Base-by-base conservation (phyloP, 2,113 vertebrate species). In the Saccopteryx leptura region DNA sequence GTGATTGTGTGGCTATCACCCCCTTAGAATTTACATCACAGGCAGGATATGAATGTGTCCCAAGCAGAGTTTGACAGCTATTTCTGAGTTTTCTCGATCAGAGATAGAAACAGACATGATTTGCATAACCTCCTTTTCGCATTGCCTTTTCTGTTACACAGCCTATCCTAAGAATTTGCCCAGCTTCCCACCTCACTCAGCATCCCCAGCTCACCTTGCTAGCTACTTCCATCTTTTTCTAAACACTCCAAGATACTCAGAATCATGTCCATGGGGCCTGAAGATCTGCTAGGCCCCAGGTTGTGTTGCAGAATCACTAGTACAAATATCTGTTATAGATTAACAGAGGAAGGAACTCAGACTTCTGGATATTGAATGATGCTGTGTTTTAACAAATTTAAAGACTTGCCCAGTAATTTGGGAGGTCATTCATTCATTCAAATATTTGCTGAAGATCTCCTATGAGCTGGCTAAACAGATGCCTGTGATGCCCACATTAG, bases 51-150 rank as follows among this genome's bases (percentile, higher is more conserved):
- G 78, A 74, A 76, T 90, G 71, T 78, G 60, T 96, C 90, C 66
- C 68, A 91, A 75, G 60, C 54, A 95, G 54, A 50, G 31, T 79
- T 91, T 95, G 75, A 97, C 90, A 97, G 82, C 93, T 87, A 52
- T 89, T 93, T 94, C 71, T 93, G 71, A 95, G 91, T 65, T 96
- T 97, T 94, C 86, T 85, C 90, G 79, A 94, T 91, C 65, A 93
- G 92, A 93, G 80, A 95, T 79, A 96, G 65, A 95, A 96, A 88
- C 78, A 89, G 86, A 97, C 95, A 87, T 68, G 31, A 97, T 97
- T 79, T 83, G 31, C 39, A 80, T 52, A 79, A 7, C 28, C 69
- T 96, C 19, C 26, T 95, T 96, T 82, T 52, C 71, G 46, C 48
- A 61, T 82, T 84, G 24, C 76, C 17, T 94, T 94, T 93, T 31